Conservation (phyloP, 2,797 vertebrate species). For the Tenualosa thibaudeaui region DNA sequence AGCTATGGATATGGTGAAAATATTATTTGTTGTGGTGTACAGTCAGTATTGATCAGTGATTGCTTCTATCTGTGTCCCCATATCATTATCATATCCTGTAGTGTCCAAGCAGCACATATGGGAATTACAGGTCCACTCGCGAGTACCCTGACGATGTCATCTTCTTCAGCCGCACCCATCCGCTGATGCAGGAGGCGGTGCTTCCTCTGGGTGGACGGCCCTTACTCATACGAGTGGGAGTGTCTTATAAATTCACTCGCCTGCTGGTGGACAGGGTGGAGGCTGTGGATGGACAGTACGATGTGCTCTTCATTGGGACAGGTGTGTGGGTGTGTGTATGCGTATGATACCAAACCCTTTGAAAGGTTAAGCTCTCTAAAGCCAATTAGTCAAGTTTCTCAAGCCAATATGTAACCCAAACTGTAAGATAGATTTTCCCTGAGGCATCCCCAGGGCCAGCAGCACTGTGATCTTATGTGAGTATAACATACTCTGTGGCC, state of each 20-base stretch:
- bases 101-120: constrained; percentile 83
- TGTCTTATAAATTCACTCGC: constrained; percentile 78
- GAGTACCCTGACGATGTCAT: constrained; percentile 84
- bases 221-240: constrained; percentile 78
- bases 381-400: background rate
- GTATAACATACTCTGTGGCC: background rate
- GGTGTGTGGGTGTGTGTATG: constrained; percentile 57
- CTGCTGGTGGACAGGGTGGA: constrained; percentile 80
- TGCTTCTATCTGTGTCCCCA: background rate
- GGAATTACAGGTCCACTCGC: constrained; percentile 78
- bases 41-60: background rate
- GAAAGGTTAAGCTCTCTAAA: background rate
- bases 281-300: constrained; percentile 77
- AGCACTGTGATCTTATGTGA: background rate
- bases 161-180: constrained; percentile 83
- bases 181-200: constrained; percentile 72
- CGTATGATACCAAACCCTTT: background rate
- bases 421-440: background rate
- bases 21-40: background rate
- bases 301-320: constrained; percentile 81
- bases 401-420: background rate
- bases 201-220: constrained; percentile 74
- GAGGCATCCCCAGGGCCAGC: background rate
- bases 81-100: constrained; percentile 39
- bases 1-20: background rate